Evolutionary conservation across 2,113 vertebrate genomes (phyloP).

Genomic region (Pseudonaja textilis): DNA sequence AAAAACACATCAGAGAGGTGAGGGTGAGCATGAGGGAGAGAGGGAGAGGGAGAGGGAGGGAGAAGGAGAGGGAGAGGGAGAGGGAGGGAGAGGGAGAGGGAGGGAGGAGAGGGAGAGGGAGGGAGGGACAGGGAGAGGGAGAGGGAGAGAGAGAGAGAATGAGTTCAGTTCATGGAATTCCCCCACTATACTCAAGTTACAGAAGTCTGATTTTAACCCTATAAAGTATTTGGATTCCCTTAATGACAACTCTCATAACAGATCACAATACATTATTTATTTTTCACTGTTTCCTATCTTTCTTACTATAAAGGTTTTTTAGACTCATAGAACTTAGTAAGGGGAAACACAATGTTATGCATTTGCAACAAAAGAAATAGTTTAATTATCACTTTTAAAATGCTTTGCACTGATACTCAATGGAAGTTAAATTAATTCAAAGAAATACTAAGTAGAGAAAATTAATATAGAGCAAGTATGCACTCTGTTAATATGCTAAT

Average conservation of each 20-base stretch:
- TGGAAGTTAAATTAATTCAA: slow-evolving; percentile 22
- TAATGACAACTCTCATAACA: slow-evolving; percentile 21
- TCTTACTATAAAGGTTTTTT: slow-evolving; percentile 30
- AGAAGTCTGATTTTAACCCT: neutral
- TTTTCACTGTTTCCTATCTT: slow-evolving; percentile 17
- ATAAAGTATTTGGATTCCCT: neutral
- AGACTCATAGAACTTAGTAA: slow-evolving; percentile 45
- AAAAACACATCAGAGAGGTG: neutral
- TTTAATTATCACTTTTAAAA: slow-evolving; percentile 40
- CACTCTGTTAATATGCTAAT: neutral
- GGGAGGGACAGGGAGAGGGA: too few species aligned
- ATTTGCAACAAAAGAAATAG: slow-evolving; percentile 47
- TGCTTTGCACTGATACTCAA: slow-evolving; percentile 36
- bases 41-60: neutral
- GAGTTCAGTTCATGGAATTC: neutral
- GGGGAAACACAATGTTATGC: slow-evolving; percentile 34
- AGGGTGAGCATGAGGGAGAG: too few species aligned
- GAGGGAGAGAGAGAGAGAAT: neutral
- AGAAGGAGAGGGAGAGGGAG: too few species aligned
- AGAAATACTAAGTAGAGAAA: neutral
- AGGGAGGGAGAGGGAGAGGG: too few species aligned
- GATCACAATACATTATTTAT: slow-evolving; percentile 32
- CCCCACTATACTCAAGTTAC: neutral
- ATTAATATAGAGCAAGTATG: neutral
- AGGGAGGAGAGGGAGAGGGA: too few species aligned